Percentiles rank a stretch among this genome's conserved stretches.
These are phyloP conservation scores for Neogobius melanostomus DNA, from an alignment of 2,113 vertebrate genomes.

Conservation along the genomic window DNA sequence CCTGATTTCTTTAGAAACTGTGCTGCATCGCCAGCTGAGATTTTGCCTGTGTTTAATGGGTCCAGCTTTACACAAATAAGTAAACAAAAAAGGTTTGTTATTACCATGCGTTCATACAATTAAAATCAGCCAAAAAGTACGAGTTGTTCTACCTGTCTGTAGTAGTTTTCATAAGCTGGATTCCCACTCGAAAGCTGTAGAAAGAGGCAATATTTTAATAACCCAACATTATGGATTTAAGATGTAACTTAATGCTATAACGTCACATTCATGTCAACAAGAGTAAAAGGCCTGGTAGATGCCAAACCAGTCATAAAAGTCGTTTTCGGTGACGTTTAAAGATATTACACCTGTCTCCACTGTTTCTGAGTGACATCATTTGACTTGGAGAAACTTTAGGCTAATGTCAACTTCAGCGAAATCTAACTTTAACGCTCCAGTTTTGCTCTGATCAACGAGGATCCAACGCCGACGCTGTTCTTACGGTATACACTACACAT, in stretches of 20 bases:
- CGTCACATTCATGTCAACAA: no score
- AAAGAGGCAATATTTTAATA: not conserved
- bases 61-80: constrained; percentile 80
- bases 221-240: no score
- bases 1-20: constrained; percentile 94
- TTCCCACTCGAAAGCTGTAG: constrained; percentile 86
- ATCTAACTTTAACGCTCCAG: not conserved
- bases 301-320: not conserved
- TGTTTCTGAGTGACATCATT: not conserved
- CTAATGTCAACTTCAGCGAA: constrained; percentile 45
- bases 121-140: not conserved
- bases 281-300: not conserved
- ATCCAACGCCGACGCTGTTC: fast-evolving
- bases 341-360: not conserved
- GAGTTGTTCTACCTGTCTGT: constrained; percentile 86
- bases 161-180: constrained; percentile 87
- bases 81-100: not conserved
- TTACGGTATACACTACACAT: not conserved
- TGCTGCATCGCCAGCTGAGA: constrained; percentile 89
- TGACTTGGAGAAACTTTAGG: constrained; percentile 23
- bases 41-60: constrained; percentile 84
- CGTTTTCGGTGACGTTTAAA: not conserved
- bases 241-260: not conserved
- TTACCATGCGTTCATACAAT: not conserved
- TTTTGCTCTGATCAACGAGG: not conserved